These are phyloP conservation scores for Myiagra hebetior DNA, from an alignment of 2,113 vertebrate genomes.

Conservation along the genomic window DNA sequence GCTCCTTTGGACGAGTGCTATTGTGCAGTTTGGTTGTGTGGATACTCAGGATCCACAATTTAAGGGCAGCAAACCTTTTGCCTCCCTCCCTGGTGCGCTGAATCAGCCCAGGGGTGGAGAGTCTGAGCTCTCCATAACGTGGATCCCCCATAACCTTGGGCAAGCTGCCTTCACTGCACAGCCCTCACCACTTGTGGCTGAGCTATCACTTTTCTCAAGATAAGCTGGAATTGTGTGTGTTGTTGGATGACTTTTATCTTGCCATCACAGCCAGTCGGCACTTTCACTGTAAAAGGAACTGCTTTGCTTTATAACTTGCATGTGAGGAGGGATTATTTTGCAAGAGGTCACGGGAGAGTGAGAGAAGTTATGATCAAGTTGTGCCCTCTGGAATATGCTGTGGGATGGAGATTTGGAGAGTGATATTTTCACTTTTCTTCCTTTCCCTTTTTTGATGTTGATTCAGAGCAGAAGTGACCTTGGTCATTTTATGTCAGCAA, in stretches of 20 bases:
- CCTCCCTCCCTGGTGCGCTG: background rate
- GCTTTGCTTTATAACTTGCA: constrained; percentile 41
- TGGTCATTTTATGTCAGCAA: constrained; percentile 37
- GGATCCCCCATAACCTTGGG: background rate
- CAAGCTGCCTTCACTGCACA: background rate
- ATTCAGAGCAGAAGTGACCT: constrained; percentile 58
- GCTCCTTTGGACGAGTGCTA: background rate
- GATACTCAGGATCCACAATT: background rate
- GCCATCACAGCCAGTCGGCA: background rate
- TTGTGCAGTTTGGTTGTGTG: background rate
- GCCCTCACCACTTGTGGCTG: constrained; percentile 23
- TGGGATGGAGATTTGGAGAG: background rate
- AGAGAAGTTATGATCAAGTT: constrained; percentile 1
- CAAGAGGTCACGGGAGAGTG: constrained; percentile 67
- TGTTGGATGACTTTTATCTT: constrained; percentile 67
- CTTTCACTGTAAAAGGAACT: constrained; percentile 31
- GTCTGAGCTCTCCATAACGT: background rate
- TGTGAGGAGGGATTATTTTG: constrained; percentile 46
- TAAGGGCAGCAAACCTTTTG: background rate
- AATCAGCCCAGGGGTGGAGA: background rate
- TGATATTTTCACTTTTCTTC: constrained; percentile 11
- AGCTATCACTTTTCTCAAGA: constrained; percentile 64
- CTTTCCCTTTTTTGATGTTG: constrained; percentile 38
- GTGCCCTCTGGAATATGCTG: constrained; percentile 16
- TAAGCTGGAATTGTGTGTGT: constrained; percentile 56